phyloP scores from a whole-genome alignment of 1,140 invertebrate genomes.

The Drosophila simulans region DNA sequence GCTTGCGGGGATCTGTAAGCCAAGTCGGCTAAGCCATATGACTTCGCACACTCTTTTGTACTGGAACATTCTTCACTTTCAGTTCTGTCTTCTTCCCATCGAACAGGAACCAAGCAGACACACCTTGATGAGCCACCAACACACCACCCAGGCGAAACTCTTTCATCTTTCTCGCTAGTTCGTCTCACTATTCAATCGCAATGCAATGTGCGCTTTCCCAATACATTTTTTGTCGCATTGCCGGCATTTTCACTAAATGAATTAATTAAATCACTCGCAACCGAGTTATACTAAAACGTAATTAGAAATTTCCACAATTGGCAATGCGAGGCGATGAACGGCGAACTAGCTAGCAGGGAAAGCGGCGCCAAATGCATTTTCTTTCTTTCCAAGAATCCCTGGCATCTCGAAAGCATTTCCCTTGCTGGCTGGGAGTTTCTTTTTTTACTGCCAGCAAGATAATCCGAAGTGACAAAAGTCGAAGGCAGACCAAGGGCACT shows the following conservation, averaged over 20 bases:
- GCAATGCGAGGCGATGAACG: slow-evolving; percentile 39
- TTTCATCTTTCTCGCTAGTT: slow-evolving; percentile 21
- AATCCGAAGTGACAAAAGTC: slow-evolving; percentile 22
- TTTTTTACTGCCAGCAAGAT: slow-evolving; percentile 13
- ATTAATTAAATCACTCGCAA: slow-evolving; percentile 75
- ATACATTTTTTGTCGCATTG: slow-evolving; percentile 60
- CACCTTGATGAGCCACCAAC: neutral
- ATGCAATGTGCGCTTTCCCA: slow-evolving; percentile 28
- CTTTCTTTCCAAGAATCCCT: slow-evolving; percentile 72
- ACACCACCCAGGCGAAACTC: slow-evolving; percentile 20
- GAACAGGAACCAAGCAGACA: slow-evolving; percentile 20
- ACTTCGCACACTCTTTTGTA: neutral
- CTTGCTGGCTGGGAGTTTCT: slow-evolving; percentile 4
- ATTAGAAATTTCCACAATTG: slow-evolving; percentile 77
- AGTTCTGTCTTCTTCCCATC: slow-evolving; percentile 21
- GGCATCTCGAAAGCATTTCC: slow-evolving; percentile 28
- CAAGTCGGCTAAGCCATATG: neutral
- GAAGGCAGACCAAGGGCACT: slow-evolving; percentile 20
- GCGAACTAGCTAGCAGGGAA: slow-evolving; percentile 37
- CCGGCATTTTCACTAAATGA: slow-evolving; percentile 77
- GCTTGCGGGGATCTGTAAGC: neutral
- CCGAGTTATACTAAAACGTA: slow-evolving; percentile 66
- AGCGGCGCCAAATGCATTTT: slow-evolving; percentile 64
- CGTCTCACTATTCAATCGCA: slow-evolving; percentile 15
- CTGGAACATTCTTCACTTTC: slow-evolving; percentile 9